Percentiles rank a stretch among this genome's conserved stretches.
These are phyloP conservation scores for Nineta flava DNA, from an alignment of 2,888 invertebrate genomes.

Conservation along the genomic window DNA sequence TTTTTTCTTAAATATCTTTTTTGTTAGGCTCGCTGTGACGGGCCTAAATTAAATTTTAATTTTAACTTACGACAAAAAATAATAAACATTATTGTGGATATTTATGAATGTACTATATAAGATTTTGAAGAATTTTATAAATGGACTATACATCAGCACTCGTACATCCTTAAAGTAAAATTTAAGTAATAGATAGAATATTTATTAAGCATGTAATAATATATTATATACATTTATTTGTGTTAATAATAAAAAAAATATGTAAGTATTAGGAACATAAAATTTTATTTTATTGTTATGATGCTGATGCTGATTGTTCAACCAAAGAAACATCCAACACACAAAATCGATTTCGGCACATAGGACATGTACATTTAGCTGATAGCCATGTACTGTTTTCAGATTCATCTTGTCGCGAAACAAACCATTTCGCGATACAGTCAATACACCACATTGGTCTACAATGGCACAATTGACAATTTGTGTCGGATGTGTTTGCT, in stretches of 20 bases:
- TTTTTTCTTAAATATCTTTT: too few species aligned
- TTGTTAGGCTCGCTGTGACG: too few species aligned
- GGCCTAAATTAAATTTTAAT: too few species aligned
- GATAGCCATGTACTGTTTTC: constrained; percentile 62
- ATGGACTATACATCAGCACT: too few species aligned
- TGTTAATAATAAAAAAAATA: background rate
- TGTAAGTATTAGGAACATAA: background rate
- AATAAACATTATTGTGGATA: too few species aligned
- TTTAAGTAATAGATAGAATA: too few species aligned
- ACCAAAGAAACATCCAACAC: constrained; percentile 61
- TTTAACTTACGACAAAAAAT: too few species aligned
- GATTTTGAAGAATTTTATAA: too few species aligned
- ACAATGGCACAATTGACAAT: constrained; percentile 48
- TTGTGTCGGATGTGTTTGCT: constrained; percentile 26
- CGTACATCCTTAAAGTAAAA: too few species aligned
- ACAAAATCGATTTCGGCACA: constrained; percentile 74
- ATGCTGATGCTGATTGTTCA: background rate
- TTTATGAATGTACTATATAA: too few species aligned
- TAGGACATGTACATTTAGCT: constrained; percentile 74
- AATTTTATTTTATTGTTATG: background rate
- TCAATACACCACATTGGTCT: constrained; percentile 82
- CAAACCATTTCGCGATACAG: constrained; percentile 80
- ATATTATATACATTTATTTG: background rate
- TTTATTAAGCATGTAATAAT: too few species aligned
- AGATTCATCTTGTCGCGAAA: constrained; percentile 56